phyloP scores from a whole-genome alignment of 2,888 invertebrate species.

The Idaea dimidiata region DNA sequence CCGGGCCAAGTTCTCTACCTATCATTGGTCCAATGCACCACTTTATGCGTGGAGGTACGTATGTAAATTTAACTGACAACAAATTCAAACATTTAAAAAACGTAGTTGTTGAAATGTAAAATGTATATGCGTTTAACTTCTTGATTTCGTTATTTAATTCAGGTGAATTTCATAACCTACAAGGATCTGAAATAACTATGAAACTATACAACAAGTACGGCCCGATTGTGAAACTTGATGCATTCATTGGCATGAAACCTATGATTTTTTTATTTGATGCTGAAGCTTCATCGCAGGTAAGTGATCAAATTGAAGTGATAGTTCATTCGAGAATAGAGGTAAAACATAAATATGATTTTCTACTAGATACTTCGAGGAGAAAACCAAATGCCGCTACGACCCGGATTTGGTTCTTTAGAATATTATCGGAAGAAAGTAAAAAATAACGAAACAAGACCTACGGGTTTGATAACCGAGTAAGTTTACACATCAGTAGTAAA shows the following conservation, averaged over 20 bases:
- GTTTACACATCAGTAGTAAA: neutral
- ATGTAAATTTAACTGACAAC: too few species aligned
- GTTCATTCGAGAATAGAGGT: neutral
- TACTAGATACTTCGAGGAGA: neutral
- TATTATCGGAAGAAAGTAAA: neutral
- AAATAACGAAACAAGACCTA: neutral
- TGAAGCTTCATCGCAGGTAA: constrained; percentile 18
- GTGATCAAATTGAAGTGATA: neutral
- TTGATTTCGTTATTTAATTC: neutral
- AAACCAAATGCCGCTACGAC: neutral
- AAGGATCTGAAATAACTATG: constrained; percentile 8
- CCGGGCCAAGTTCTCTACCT: constrained; percentile 54
- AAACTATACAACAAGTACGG: constrained; percentile 13
- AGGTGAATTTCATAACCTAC: constrained; percentile 14
- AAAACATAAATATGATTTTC: neutral
- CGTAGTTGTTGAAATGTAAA: too few species aligned
- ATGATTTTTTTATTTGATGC: constrained; percentile 14
- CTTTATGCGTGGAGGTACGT: constrained; percentile 32
- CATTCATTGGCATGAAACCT: constrained; percentile 7
- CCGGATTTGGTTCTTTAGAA: neutral
- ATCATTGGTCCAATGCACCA: constrained; percentile 44
- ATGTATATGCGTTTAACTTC: too few species aligned
- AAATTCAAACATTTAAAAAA: too few species aligned
- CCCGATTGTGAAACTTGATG: constrained; percentile 15
- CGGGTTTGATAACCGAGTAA: neutral